A percentile compares a stretch with the other conserved stretches of the same genome.
phyloP scores from a whole-genome alignment of 2,113 vertebrate species.

The Corydoras maculifer region DNA sequence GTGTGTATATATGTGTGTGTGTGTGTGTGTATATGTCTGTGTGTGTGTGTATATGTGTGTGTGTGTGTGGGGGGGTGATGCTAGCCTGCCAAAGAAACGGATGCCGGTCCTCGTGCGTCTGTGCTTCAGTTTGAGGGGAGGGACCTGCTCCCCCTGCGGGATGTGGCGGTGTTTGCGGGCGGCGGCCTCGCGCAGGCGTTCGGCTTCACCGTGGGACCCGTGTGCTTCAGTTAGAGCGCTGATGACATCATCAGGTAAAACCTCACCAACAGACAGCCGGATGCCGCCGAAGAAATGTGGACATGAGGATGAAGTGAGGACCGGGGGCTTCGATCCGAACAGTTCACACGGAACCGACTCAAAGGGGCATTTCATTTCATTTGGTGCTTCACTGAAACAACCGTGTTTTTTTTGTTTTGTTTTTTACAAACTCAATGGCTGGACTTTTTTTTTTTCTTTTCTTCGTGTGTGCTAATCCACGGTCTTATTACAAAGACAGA shows the following conservation, averaged over 20 bases:
- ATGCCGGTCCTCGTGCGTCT: constrained; percentile 60
- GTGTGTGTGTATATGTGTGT: no score
- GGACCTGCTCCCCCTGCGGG: constrained; percentile 75
- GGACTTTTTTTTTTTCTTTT: no score
- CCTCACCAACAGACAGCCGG: constrained; percentile 5
- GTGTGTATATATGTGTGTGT: no score
- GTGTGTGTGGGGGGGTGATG: constrained; percentile 21
- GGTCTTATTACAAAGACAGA: no score
- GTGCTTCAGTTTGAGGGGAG: constrained; percentile 77
- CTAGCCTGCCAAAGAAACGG: constrained; percentile 58
- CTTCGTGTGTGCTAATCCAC: no score
- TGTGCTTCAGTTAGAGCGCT: constrained; percentile 76
- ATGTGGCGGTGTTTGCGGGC: constrained; percentile 68
- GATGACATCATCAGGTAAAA: background rate
- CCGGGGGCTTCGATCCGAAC: constrained; percentile 21
- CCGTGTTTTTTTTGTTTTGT: background rate
- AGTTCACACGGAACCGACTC: background rate
- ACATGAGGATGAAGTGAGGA: constrained; percentile 32
- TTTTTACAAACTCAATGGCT: constrained; percentile 50
- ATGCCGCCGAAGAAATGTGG: constrained; percentile 8
- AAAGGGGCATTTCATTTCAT: constrained; percentile 15
- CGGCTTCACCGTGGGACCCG: constrained; percentile 74
- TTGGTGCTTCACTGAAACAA: constrained; percentile 26
- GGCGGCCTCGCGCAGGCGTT: constrained; percentile 63
- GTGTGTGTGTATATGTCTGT: no score